These are phyloP conservation scores for Platalea minor DNA, from an alignment of 2,797 vertebrate genomes.

Conservation along the genomic window DNA sequence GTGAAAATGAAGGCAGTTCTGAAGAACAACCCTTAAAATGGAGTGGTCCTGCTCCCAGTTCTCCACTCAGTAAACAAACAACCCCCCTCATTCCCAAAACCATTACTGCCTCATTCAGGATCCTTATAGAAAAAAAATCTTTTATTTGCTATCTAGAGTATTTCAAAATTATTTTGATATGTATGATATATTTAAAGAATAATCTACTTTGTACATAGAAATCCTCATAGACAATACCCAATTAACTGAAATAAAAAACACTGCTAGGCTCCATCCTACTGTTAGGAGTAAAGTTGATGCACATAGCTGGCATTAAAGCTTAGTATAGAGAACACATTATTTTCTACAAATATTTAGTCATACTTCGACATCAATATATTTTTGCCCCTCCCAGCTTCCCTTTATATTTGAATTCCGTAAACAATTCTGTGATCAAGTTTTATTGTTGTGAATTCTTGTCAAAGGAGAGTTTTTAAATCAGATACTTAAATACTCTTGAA, in stretches of 20 bases:
- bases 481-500: background rate
- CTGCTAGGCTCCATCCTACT: background rate
- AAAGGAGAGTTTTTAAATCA: background rate
- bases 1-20: background rate
- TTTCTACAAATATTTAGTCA: background rate
- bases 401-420: background rate
- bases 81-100: background rate
- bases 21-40: background rate
- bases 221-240: background rate
- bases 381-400: background rate
- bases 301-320: background rate
- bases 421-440: background rate
- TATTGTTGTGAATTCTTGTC: background rate
- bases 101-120: background rate
- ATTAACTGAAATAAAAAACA: background rate
- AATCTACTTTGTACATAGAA: background rate
- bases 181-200: background rate
- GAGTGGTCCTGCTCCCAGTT: background rate
- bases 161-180: background rate
- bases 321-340: background rate
- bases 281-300: background rate
- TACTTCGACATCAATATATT: background rate
- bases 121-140: background rate
- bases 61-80: background rate
- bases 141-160: background rate